Base-by-base conservation (phyloP, 2,113 vertebrate species). In the Lucifuga dentata region DNA sequence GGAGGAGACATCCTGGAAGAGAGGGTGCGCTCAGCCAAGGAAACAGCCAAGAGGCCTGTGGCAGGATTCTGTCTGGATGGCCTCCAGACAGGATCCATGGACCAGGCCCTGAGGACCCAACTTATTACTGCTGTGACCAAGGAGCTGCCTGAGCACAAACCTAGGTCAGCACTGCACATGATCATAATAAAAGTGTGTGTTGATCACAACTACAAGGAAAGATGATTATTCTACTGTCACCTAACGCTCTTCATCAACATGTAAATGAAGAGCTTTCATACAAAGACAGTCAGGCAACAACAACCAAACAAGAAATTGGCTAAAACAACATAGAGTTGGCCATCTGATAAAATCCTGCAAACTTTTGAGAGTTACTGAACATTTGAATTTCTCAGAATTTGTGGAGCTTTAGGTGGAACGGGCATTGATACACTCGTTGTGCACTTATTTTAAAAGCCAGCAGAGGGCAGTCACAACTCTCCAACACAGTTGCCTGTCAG, bases 11-110 rank as follows among this genome's bases (percentile, higher is more conserved):
- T 95, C 72, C 80, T 93, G 83, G 97, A 98, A 24, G 98, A 99
- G 86, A 94, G 98, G 68, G 80, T 95, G 41, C 93, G 95, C 71
- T 99, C 97, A 0, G 97, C 96, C 48, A 92, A 87, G 48, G 97
- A 99, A 89, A 99, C 98, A 1, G 95, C 94, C 64, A 98, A 98
- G 89, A 90, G 97, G 50, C 95, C 97, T 0, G 95, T 99, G n/a
- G 94, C 93, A 10, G 98, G 97, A 67, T 99, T 99, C 87, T 93
- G 98, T 32, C 88, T 99, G 86, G 97, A 99, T 36, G 95, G 97
- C 56, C 94, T 99, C 80, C 96, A 95, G 66, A 92, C 92, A 8
- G 56, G 62, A 61, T 77, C 89, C 45, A 86, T 94, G 89, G 87
- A 90, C 43, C 87, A 76, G 73, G 85, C 93, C 49, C 91, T 94